Percentiles rank a stretch among this genome's conserved stretches.
phyloP scores from a whole-genome alignment of 2,113 vertebrate species.

The Hyla sarda region DNA sequence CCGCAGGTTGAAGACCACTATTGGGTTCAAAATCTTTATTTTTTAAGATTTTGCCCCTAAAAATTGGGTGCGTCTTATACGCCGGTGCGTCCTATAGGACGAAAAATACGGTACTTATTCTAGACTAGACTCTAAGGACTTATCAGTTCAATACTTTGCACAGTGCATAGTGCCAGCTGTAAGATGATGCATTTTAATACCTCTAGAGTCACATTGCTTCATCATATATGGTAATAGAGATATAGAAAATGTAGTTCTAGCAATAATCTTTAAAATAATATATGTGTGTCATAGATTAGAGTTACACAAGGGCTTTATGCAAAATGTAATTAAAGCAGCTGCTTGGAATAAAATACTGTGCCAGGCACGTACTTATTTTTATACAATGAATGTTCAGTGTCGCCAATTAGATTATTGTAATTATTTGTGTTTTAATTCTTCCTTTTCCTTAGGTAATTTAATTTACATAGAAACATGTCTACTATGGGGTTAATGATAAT shows the following conservation, averaged over 20 bases:
- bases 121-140: slow-evolving; percentile 27
- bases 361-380: background rate
- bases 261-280: slow-evolving; percentile 30
- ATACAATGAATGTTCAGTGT: slow-evolving; percentile 14
- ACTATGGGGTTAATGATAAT: slow-evolving; percentile 14
- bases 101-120: background rate
- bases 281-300: slow-evolving; percentile 27
- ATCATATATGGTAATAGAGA: slow-evolving; percentile 19
- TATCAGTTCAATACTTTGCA: background rate
- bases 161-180: background rate
- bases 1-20: too few species aligned
- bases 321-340: slow-evolving; percentile 8
- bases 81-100: too few species aligned
- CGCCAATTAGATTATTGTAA: slow-evolving; percentile 26
- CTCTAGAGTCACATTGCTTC: background rate
- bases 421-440: slow-evolving; percentile 9
- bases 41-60: too few species aligned
- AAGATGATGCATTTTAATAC: slow-evolving; percentile 24
- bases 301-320: background rate
- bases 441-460: slow-evolving; percentile 17
- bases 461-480: slow-evolving; percentile 12
- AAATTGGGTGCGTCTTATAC: too few species aligned
- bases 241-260: background rate
- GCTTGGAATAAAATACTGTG: slow-evolving; percentile 21
- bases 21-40: too few species aligned